Conservation (phyloP, 23 tunicate species). For the Halocynthia aurantium region DNA sequence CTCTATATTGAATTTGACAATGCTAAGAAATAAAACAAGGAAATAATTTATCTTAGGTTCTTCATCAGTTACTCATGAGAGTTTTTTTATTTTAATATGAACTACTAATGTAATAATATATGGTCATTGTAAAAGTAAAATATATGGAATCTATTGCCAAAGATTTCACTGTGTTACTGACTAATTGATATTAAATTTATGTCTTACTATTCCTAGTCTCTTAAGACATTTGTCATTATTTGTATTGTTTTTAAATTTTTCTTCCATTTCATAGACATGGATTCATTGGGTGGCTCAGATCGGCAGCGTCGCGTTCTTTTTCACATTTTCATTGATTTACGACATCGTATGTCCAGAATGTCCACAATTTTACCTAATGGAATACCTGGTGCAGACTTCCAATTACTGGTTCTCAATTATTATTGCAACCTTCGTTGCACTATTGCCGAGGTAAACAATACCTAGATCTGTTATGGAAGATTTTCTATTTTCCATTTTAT, state of each 20-base stretch:
- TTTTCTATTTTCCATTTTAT: background rate
- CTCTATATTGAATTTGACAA: too few relatives aligned
- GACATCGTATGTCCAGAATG: conserved; percentile 80
- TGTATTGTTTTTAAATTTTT: background rate
- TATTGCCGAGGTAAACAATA: conserved; percentile 66
- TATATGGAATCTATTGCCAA: too few relatives aligned
- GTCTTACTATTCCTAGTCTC: too few relatives aligned
- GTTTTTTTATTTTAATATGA: too few relatives aligned
- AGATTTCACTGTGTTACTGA: too few relatives aligned
- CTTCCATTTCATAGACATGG: conserved; percentile 70
- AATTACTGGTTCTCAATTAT: conserved; percentile 80
- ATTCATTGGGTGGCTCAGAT: conserved; percentile 91
- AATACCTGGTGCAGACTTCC: conserved; percentile 66
- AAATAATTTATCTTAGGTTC: too few relatives aligned
- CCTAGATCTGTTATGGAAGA: background rate
- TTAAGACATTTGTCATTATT: too few relatives aligned
- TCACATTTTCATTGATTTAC: conserved; percentile 70
- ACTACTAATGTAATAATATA: too few relatives aligned
- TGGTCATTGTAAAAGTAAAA: too few relatives aligned
- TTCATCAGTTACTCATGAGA: too few relatives aligned
- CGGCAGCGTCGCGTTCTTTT: conserved; percentile 65
- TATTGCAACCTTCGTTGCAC: conserved; percentile 63
- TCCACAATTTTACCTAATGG: conserved; percentile 77
- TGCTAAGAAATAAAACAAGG: too few relatives aligned
- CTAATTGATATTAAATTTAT: too few relatives aligned